phyloP scores from a whole-genome alignment of 2,888 invertebrate genomes.

The Melinaea marsaeus region DNA sequence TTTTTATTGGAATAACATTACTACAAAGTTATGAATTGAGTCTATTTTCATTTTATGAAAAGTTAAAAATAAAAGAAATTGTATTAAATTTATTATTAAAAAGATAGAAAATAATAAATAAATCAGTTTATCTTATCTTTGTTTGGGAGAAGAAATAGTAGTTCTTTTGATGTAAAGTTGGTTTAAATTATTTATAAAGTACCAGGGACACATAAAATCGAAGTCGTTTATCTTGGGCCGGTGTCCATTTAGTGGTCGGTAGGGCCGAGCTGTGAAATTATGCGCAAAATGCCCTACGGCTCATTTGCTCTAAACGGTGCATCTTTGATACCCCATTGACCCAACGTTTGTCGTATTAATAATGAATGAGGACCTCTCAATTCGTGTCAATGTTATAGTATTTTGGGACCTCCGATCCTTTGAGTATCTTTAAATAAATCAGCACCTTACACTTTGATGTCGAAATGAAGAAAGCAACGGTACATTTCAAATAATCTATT shows the following conservation, averaged over 20 bases:
- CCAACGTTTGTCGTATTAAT: slow-evolving; percentile 55
- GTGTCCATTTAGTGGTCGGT: slow-evolving; percentile 39
- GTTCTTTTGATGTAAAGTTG: neutral
- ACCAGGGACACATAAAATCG: slow-evolving; percentile 44
- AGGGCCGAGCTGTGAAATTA: slow-evolving; percentile 58
- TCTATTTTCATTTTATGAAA: no score
- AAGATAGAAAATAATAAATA: no score
- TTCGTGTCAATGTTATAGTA: slow-evolving; percentile 19
- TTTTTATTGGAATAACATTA: no score
- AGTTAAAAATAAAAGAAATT: no score
- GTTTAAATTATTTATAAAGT: slow-evolving; percentile 10
- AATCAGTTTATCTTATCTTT: no score
- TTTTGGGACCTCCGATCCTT: neutral
- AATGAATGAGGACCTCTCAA: slow-evolving; percentile 48
- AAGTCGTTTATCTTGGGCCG: slow-evolving; percentile 46
- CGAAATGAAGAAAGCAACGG: neutral
- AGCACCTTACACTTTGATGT: neutral
- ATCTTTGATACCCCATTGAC: slow-evolving; percentile 62
- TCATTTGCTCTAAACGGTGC: slow-evolving; percentile 67
- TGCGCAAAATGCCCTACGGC: slow-evolving; percentile 68
- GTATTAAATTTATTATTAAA: no score
- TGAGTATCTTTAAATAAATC: neutral
- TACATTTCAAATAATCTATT: no score
- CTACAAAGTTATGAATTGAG: no score
- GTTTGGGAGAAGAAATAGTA: no score